Evolutionary conservation across 2,113 vertebrate species (phyloP), one percentile per base, ranked within the genome.

Genomic region (Natator depressus): DNA sequence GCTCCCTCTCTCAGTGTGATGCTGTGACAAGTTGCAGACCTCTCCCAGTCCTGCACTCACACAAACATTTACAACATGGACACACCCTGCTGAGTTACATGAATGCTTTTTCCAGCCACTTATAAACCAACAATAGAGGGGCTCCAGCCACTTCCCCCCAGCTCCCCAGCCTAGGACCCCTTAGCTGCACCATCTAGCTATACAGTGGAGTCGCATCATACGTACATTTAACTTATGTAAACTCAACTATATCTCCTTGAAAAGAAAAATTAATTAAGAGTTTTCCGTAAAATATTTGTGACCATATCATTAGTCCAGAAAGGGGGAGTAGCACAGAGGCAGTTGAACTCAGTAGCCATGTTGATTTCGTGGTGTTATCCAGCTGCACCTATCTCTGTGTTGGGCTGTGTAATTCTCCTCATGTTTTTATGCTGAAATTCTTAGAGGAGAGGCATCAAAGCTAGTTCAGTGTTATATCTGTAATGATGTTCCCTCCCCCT

Each of bases 401-500:
- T 50, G 35, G 46, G 29, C 85, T 53, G 42, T 84, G 51, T 72
- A 84, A 57, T 25, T 25, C 16, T 92, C 82, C 57, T 24, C 12
- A 78, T 27, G 12, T 14, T 47, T 47, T 78, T 78, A 6, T 25
- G 25, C 35, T 82, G 53, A 80, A 84, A 84, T 94, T 62, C 72
- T 78, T 91, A n/a, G 49, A 81, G 82, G 49, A 79, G 25, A 76
- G 79, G 84, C 80, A 42, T 4, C 81, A 83, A 53, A 62, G 82
- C 49, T 4, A 24, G 27, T 16, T 57, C 53, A 91, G 57, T n/a
- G 53, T 14, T 24, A 0, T 81, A n/a, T 95, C 91, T 2, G 0
- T 84, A 82, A 65, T 85, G 7, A 87, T 94, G 95, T 49, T 62
- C 22, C 51, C 2, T 89, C 88, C 80, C 90, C 24, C 81, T 91